Evolutionary conservation across 2,797 vertebrate genomes (phyloP).

Genomic region (Sorex maritimensis): DNA sequence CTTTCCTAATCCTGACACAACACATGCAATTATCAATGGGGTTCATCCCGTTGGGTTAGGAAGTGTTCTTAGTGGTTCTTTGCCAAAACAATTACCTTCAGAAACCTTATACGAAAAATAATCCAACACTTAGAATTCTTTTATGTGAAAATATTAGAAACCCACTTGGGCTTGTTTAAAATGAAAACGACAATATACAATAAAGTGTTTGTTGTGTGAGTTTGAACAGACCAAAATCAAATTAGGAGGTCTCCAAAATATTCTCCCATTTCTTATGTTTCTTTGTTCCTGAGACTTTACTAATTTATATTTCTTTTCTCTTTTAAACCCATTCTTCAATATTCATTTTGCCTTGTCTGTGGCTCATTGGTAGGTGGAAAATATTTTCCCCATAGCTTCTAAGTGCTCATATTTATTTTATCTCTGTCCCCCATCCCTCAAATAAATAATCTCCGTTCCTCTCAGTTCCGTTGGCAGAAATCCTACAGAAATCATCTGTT

Average conservation of each 20-base stretch:
- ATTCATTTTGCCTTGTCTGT: constrained; percentile 10
- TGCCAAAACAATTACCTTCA: background rate
- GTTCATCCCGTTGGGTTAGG: background rate
- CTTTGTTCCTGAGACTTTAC: background rate
- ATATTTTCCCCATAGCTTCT: background rate
- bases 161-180: background rate
- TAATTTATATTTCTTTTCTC: background rate
- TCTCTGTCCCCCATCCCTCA: background rate
- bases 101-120: background rate
- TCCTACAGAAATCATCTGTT: background rate
- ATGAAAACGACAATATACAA: background rate
- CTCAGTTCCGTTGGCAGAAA: background rate
- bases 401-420: background rate
- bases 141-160: constrained; percentile 16
- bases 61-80: background rate
- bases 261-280: background rate
- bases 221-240: background rate
- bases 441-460: background rate
- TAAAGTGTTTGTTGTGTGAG: background rate
- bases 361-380: background rate
- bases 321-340: background rate
- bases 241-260: background rate
- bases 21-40: background rate
- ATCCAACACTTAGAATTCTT: background rate
- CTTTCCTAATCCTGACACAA: background rate